Evolutionary conservation across 2,113 vertebrate genomes (phyloP).

Genomic region (Thoracochromis brauschi): DNA sequence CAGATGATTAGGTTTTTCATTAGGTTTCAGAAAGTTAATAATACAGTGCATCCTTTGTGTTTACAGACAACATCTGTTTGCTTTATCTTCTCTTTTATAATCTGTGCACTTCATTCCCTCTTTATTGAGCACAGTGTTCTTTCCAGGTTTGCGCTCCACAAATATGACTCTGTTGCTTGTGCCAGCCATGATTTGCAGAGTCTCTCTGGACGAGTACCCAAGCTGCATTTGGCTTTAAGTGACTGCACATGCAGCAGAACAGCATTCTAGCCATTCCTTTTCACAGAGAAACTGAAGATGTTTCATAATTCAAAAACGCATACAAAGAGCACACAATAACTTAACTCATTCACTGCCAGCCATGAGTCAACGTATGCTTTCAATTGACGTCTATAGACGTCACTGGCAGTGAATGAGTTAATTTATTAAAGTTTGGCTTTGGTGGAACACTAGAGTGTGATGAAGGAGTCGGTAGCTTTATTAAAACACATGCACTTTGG

Average conservation of each 20-base stretch:
- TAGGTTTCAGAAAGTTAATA: neutral
- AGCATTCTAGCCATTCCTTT: conserved; percentile 6
- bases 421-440: neutral
- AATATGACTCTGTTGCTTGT: conserved; percentile 20
- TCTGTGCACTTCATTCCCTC: neutral
- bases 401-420: no score
- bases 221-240: neutral
- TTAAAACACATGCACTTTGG: neutral
- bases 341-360: no score
- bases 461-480: neutral
- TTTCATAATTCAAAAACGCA: neutral
- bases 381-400: no score
- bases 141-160: neutral
- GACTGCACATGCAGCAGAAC: neutral
- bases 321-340: neutral
- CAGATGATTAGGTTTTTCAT: neutral
- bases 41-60: neutral
- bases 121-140: neutral
- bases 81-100: neutral
- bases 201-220: neutral
- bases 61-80: neutral
- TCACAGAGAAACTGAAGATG: neutral
- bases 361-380: no score
- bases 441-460: neutral
- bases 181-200: conserved; percentile 29